Conservation (phyloP, 2,797 vertebrate species). For the Ceryle rudis region DNA sequence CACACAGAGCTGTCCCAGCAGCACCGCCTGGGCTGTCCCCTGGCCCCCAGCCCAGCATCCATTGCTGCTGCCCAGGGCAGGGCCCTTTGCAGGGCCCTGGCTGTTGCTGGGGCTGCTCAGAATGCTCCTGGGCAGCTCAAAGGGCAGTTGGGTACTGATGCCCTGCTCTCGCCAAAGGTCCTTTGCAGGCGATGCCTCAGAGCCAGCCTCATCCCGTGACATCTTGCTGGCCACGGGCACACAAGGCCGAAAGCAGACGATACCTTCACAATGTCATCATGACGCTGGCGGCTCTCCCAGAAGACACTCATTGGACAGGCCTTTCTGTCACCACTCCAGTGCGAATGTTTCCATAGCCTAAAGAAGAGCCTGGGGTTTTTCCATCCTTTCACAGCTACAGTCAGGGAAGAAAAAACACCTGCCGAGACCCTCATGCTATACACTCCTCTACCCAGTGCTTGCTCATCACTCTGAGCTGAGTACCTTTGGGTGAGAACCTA, state of each 20-base stretch:
- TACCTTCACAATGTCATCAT: background rate
- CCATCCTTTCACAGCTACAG: background rate
- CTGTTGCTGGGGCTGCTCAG: rapidly evolving
- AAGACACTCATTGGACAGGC: background rate
- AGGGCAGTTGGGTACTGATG: background rate
- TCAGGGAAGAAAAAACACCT: background rate
- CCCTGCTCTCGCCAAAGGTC: background rate
- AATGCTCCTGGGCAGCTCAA: rapidly evolving
- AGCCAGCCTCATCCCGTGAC: background rate
- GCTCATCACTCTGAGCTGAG: background rate
- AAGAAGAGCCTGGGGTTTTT: background rate
- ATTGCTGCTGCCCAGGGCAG: background rate
- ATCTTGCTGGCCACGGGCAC: background rate
- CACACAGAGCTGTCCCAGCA: rapidly evolving
- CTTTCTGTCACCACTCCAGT: background rate
- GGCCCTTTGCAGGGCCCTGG: background rate
- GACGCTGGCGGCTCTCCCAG: background rate
- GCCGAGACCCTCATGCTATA: background rate
- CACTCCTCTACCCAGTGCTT: background rate
- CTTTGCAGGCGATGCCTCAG: background rate
- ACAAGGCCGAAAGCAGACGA: background rate
- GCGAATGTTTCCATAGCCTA: background rate
- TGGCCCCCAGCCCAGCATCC: background rate
- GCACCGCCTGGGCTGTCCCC: background rate
- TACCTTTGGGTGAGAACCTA: background rate